phyloP scores from a whole-genome alignment of 2,113 vertebrate genomes.

The Pungitius pungitius region DNA sequence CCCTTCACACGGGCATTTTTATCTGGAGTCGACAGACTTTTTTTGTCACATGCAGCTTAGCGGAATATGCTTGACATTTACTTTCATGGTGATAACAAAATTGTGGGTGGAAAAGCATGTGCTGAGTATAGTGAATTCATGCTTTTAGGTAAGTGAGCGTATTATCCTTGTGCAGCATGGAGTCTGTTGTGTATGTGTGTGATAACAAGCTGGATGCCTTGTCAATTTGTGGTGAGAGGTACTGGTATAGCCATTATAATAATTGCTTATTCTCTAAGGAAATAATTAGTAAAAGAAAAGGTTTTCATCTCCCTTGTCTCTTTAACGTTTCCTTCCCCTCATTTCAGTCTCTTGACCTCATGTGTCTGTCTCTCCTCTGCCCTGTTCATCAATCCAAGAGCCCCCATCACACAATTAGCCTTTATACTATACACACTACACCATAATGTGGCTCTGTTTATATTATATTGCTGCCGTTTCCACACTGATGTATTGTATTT shows the following conservation, averaged over 20 bases:
- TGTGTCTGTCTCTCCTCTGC: not conserved
- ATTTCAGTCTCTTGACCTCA: constrained; percentile 7
- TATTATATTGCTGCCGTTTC: constrained; percentile 12
- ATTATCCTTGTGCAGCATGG: not conserved
- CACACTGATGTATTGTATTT: constrained; percentile 11
- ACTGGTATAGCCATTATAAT: constrained; percentile 15
- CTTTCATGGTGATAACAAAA: constrained; percentile 21
- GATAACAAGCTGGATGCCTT: not conserved
- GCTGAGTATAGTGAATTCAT: not conserved
- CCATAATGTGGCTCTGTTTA: not conserved
- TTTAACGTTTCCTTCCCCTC: constrained; percentile 14
- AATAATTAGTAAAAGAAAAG: constrained; percentile 2
- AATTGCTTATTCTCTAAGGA: constrained; percentile 8
- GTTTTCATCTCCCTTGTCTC: not conserved
- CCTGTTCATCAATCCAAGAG: not conserved
- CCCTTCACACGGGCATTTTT: not conserved
- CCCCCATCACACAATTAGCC: constrained; percentile 4
- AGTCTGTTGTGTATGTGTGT: not conserved
- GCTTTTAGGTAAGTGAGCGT: constrained; percentile 11
- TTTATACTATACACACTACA: not conserved
- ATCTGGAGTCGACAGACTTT: constrained; percentile 7
- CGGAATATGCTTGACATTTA: constrained; percentile 22
- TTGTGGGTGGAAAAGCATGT: not conserved
- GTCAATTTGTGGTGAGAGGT: not conserved
- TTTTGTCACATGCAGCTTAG: constrained; percentile 14